Conservation (phyloP, 2,888 invertebrate genomes). For the Acleris cristana region DNA sequence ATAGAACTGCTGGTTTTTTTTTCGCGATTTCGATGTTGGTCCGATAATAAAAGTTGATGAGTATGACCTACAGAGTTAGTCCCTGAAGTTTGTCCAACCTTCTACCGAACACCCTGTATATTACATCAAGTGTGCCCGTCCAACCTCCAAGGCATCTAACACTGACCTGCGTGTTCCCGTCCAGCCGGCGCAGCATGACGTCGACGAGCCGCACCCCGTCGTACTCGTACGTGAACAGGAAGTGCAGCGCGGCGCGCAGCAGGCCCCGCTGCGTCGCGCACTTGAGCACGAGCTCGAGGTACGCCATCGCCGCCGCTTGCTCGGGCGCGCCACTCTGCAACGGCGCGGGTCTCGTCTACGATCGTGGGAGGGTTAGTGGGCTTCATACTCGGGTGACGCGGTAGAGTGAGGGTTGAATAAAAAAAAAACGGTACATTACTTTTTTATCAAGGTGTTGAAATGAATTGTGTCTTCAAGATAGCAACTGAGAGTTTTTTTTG, state of each 20-base stretch:
- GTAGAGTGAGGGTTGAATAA: slow-evolving; percentile 30
- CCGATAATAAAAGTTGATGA: too few species aligned
- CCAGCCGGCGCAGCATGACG: slow-evolving; percentile 91
- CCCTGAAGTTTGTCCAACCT: too few species aligned
- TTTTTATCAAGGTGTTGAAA: too few species aligned
- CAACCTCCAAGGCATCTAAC: neutral
- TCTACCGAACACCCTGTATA: too few species aligned
- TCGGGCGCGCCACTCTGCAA: slow-evolving; percentile 94
- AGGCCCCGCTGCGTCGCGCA: slow-evolving; percentile 94
- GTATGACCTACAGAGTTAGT: too few species aligned
- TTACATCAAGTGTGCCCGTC: too few species aligned
- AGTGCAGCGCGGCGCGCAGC: slow-evolving; percentile 91
- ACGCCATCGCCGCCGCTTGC: slow-evolving; percentile 95
- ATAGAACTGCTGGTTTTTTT: too few species aligned
- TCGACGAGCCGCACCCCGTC: slow-evolving; percentile 93
- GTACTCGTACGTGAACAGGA: slow-evolving; percentile 92
- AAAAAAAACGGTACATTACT: too few species aligned
- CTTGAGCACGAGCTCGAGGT: slow-evolving; percentile 94
- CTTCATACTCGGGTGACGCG: slow-evolving; percentile 23
- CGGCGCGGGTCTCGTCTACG: slow-evolving; percentile 75
- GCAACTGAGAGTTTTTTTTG: too few species aligned
- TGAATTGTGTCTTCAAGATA: too few species aligned
- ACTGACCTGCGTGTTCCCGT: slow-evolving; percentile 88
- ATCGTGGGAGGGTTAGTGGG: slow-evolving; percentile 59
- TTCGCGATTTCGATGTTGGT: too few species aligned